Evolutionary conservation across 2,888 invertebrate species (phyloP), one percentile per base, ranked within the genome.

Genomic region (Sipha maydis): DNA sequence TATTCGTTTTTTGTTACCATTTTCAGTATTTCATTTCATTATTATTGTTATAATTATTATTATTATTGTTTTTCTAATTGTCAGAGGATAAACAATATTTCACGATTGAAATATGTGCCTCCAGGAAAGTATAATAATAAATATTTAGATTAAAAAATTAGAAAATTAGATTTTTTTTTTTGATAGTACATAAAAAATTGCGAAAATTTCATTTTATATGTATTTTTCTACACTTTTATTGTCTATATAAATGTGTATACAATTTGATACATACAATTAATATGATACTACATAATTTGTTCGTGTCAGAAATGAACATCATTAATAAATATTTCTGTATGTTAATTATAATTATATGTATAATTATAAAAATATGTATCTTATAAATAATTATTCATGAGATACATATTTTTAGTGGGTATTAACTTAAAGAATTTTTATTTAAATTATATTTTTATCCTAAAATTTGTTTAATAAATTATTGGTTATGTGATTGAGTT

Each of bases 71-170:
- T 76, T 17, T 17, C 8, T 28, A 7, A 28, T 77, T 28, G 7
- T 77, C 8, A 77, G 54, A 77, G 77, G 31, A 54, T 54, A 54
- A 77, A 77, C 28, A 28, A 77, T 19, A 28, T 78, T 78, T 77
- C 54, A 28, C 54, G 76, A 38, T 41, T 41, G n/a, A 54, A 77
- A 31, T 21, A 38, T 31, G 38, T n/a, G 38, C 38, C 61, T 79
- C 25, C 61, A 28, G 38, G 34, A 34, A 34, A 61, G 4, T 61
- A 21, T 38, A 61, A 67, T 48, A 34, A 25, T 38, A 31, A 79
- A 3, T 34, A 79, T 79, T 61, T 79, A 17, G n/a, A 31, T 31
- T 25, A 67, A 61, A 38, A 14, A 34, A 19, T 25, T 34, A 38
- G 61, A 34, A n/a, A 79, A 79, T 38, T 25, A n/a, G 34, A 61